Evolutionary conservation across 2,888 invertebrate species (phyloP).

Genomic region (Parnassius smintheus): DNA sequence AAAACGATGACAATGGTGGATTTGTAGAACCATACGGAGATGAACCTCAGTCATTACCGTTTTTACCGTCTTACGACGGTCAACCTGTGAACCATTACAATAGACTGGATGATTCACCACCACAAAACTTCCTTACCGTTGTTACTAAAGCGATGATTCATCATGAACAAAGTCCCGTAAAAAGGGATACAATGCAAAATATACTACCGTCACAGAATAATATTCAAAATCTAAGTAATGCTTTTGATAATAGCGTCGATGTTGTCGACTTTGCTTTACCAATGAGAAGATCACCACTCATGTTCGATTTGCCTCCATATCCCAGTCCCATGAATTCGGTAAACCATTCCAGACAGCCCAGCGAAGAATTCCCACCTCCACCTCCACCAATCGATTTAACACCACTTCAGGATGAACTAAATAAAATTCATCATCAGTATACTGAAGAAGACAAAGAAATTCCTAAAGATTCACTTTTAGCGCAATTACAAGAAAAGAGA

Average conservation of each 20-base stretch:
- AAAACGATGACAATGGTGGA: slow-evolving; percentile 70
- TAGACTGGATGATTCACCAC: slow-evolving; percentile 63
- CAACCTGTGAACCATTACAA: slow-evolving; percentile 60
- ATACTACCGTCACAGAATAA: slow-evolving; percentile 55
- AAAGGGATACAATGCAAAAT: slow-evolving; percentile 61
- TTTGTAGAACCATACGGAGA: slow-evolving; percentile 75
- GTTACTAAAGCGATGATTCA: slow-evolving; percentile 93
- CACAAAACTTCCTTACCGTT: slow-evolving; percentile 84
- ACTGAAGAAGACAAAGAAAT: slow-evolving; percentile 57
- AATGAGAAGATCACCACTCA: slow-evolving; percentile 61
- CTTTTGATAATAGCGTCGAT: slow-evolving; percentile 79
- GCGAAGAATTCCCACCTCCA: slow-evolving; percentile 95
- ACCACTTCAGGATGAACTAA: slow-evolving; percentile 82
- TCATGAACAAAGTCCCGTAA: slow-evolving; percentile 87
- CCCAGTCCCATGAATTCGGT: slow-evolving; percentile 89
- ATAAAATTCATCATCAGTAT: slow-evolving; percentile 61
- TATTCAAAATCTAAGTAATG: slow-evolving; percentile 63
- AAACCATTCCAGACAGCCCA: slow-evolving; percentile 91
- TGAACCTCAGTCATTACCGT: slow-evolving; percentile 84
- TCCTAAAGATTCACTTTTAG: slow-evolving; percentile 74
- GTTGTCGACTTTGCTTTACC: slow-evolving; percentile 83
- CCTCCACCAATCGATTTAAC: slow-evolving; percentile 88
- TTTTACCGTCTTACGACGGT: slow-evolving; percentile 79
- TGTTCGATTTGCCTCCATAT: slow-evolving; percentile 88
- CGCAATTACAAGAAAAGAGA: slow-evolving; percentile 84